Evolutionary conservation across 2,888 invertebrate genomes (phyloP).

Genomic region (Trypoxylon attenuatum): DNA sequence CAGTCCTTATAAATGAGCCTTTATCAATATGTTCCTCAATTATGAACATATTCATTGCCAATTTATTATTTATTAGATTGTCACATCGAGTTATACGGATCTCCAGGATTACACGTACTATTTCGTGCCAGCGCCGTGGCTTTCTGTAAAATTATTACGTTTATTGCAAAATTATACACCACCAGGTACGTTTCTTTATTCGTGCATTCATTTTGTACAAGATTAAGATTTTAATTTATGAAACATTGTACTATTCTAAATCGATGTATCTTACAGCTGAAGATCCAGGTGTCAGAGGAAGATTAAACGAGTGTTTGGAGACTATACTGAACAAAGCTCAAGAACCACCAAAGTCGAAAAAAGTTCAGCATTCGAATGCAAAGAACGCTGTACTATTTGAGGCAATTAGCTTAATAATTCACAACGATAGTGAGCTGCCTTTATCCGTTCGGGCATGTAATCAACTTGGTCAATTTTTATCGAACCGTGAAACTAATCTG

Average conservation of each 20-base stretch:
- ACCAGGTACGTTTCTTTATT: conserved; percentile 78
- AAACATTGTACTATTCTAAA: not conserved
- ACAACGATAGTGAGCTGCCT: conserved; percentile 98
- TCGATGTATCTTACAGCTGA: conserved; percentile 77
- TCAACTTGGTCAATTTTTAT: conserved; percentile 98
- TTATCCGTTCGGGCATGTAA: conserved; percentile 98
- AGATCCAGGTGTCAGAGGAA: conserved; percentile 96
- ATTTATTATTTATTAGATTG: conserved; percentile 83
- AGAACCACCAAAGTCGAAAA: conserved; percentile 99
- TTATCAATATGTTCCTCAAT: not conserved
- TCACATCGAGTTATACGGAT: conserved; percentile 99
- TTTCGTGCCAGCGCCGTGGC: conserved; percentile 99
- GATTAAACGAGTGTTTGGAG: conserved; percentile 97
- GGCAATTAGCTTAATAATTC: conserved; percentile 99
- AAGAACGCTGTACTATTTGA: conserved; percentile 99
- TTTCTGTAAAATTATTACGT: conserved; percentile 96
- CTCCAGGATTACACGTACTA: conserved; percentile 99
- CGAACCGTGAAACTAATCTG: conserved; percentile 97
- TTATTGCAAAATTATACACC: conserved; percentile 99
- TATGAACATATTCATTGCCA: no score
- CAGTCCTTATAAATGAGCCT: not conserved
- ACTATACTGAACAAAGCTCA: conserved; percentile 99
- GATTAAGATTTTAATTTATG: no score
- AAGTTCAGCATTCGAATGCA: conserved; percentile 99
- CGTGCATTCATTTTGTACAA: not conserved